phyloP scores from a whole-genome alignment of 2,797 vertebrate species.

The Hydrolagus colliei region DNA sequence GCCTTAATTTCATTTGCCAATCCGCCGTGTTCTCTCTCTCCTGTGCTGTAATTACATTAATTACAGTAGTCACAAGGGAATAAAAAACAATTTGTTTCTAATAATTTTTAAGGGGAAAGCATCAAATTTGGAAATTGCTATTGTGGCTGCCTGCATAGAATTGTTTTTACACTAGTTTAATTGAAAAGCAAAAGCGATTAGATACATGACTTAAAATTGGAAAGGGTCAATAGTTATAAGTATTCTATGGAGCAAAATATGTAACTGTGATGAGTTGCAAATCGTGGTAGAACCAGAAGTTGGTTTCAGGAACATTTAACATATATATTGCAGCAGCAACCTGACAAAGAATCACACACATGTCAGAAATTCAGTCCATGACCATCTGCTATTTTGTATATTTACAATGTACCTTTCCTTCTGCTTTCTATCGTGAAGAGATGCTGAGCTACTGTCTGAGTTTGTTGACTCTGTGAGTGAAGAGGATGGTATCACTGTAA shows the following conservation, averaged over 20 bases:
- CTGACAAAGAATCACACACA: neutral
- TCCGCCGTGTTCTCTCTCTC: conserved; percentile 56
- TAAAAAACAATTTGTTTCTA: conserved; percentile 71
- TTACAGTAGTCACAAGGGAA: conserved; percentile 65
- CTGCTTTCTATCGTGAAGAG: neutral
- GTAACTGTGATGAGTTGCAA: neutral
- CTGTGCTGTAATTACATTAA: conserved; percentile 74
- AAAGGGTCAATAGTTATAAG: conserved; percentile 52
- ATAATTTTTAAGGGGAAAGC: conserved; percentile 71
- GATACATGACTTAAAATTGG: conserved; percentile 55
- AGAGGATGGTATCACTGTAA: neutral
- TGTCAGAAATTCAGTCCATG: neutral
- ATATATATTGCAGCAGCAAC: neutral
- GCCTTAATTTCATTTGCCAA: conserved; percentile 25
- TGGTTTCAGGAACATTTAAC: neutral
- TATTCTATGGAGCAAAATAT: neutral
- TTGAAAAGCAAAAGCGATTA: conserved; percentile 70
- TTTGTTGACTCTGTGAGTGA: neutral
- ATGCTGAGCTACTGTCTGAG: neutral
- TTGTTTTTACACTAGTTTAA: conserved; percentile 58
- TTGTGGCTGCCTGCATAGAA: conserved; percentile 66
- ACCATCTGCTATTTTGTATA: neutral
- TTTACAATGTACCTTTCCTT: neutral
- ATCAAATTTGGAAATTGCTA: conserved; percentile 54
- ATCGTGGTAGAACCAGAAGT: neutral